Evolutionary conservation across 1,140 invertebrate genomes (phyloP).

Genomic region (Musca vetustissima): DNA sequence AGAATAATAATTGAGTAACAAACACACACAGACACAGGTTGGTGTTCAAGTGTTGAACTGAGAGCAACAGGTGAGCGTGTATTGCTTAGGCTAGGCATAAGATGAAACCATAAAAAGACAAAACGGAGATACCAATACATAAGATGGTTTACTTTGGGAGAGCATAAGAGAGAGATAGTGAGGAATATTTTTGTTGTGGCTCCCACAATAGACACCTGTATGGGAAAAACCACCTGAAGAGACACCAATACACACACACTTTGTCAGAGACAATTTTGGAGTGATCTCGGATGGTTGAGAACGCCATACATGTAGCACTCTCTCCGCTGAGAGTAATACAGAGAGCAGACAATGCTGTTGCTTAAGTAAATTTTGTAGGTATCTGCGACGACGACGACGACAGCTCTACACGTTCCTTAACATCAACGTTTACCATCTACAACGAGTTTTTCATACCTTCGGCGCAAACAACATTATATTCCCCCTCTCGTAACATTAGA

Average conservation of each 20-base stretch:
- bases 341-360: neutral
- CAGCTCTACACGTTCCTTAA: conserved; percentile 20
- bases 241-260: too few species aligned
- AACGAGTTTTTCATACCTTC: conserved; percentile 22
- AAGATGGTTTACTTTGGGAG: neutral
- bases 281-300: too few species aligned
- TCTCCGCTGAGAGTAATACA: neutral
- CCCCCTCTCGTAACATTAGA: conserved; percentile 22
- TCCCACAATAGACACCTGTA: neutral
- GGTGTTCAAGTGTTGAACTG: too few species aligned
- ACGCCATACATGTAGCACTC: neutral
- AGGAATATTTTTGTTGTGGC: neutral
- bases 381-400: conserved; percentile 1
- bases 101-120: conserved; percentile 22
- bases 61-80: neutral
- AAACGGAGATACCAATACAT: neutral
- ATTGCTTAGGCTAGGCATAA: neutral
- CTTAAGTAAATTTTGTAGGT: conserved; percentile 20
- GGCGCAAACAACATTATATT: conserved; percentile 22
- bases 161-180: neutral
- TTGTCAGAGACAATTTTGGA: too few species aligned
- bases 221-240: too few species aligned
- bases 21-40: too few species aligned
- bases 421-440: conserved; percentile 21
- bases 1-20: too few species aligned